Base-by-base conservation (phyloP, 2,113 vertebrate species). In the Meleagris gallopavo region DNA sequence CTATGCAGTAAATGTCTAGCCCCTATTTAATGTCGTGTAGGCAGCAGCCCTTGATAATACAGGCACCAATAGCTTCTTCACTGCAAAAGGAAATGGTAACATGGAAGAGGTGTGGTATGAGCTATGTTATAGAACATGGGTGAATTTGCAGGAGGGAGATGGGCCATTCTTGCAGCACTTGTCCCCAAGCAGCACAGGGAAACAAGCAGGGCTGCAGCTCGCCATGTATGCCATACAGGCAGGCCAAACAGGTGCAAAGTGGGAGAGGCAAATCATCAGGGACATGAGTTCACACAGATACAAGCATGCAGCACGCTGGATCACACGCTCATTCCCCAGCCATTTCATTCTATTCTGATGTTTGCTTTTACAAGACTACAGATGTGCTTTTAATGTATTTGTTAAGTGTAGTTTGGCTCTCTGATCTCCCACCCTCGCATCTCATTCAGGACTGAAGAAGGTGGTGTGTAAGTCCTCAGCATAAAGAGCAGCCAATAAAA, bases 1-100 rank as follows among this genome's bases (percentile, higher is more conserved):
- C 18, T 54, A 5, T 73, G 55, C 54, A 24, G 45, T 83, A 57
- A 80, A 92, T 45, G 6, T 43, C 61, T 75, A 73, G 36, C 10
- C 7, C 20, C 65, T 62, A 66, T 66, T 66, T 60, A 46, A 29
- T 38, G 41, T 38, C 64, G 9, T 50, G 9, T 11, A 86, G 55
- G 50, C 55, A 32, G 20, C 0, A 0, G 86, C 45, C 50, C 24
- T 71, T 66, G 18, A 50, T 19, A 20, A 1, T 67, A 25, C 60
- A 75, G 34, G 34, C 73, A 64, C 29, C 32, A 34, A 29, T 0
- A 29, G 32, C 38, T 32, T 27, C 22, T 76, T 85, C 80, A 43
- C 14, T 50, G 70, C 46, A 52, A 71, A 83, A 75, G 38, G 29
- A 52, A 61, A 62, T 67, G 36, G 40, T 67, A 27, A 69, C 82